phyloP scores from a whole-genome alignment of 2,888 invertebrate species.

The Colletes collaris region DNA sequence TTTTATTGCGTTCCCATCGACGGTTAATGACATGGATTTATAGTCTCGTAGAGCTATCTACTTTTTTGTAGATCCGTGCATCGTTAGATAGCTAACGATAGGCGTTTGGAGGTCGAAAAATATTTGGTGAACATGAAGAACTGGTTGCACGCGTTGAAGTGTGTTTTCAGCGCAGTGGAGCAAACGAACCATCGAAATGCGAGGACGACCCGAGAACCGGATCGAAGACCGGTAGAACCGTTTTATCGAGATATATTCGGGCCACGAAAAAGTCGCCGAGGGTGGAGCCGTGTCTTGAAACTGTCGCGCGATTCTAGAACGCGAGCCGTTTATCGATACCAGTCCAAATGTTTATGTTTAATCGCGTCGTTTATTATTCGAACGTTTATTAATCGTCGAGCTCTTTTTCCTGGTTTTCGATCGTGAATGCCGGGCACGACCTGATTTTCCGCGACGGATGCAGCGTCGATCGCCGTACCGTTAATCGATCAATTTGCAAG shows the following conservation, averaged over 20 bases:
- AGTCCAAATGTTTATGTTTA: too few relatives aligned
- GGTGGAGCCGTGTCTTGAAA: conserved; percentile 3
- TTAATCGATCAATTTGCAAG: conserved; percentile 74
- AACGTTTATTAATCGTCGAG: neutral
- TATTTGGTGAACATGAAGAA: conserved; percentile 4
- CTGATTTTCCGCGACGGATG: conserved; percentile 32
- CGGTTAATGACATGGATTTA: too few relatives aligned
- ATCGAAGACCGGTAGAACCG: conserved; percentile 43
- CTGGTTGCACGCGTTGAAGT: neutral
- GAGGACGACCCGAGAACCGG: conserved; percentile 36
- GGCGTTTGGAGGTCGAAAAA: neutral
- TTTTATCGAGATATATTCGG: conserved; percentile 24
- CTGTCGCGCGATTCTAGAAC: too few relatives aligned
- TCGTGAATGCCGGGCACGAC: conserved; percentile 22
- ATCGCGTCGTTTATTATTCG: neutral
- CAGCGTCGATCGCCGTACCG: conserved; percentile 62
- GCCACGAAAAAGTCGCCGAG: conserved; percentile 12
- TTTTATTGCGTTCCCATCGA: too few relatives aligned
- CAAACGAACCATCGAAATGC: conserved; percentile 1
- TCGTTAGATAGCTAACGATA: too few relatives aligned
- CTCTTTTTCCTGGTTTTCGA: neutral
- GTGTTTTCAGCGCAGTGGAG: conserved; percentile 47
- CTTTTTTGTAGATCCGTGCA: too few relatives aligned
- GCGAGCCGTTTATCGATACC: too few relatives aligned
- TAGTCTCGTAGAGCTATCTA: too few relatives aligned